Percentiles rank a stretch among this genome's conserved stretches.
phyloP scores from a whole-genome alignment of 2,113 vertebrate species.

The Accipiter virgatus region DNA sequence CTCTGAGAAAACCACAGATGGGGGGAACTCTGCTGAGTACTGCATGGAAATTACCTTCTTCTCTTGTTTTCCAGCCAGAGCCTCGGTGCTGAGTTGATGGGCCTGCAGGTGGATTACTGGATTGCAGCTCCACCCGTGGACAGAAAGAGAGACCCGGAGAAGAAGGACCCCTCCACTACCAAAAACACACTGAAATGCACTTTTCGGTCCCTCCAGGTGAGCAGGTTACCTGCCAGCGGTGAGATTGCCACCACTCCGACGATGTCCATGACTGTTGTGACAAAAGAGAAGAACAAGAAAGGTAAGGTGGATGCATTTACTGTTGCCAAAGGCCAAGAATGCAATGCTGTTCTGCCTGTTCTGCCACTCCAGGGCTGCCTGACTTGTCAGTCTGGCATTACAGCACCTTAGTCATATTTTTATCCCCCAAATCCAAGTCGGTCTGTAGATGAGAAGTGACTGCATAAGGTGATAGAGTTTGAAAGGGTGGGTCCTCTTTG shows the following conservation, averaged over 20 bases:
- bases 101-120: conserved; percentile 98
- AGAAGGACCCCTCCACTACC: conserved; percentile 86
- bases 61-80: conserved; percentile 67
- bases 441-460: not conserved
- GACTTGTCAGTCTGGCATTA: not conserved
- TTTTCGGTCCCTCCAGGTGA: conserved; percentile 99
- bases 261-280: conserved; percentile 97
- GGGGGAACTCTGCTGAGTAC: not conserved
- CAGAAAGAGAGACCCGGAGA: conserved; percentile 90
- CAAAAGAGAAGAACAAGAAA: conserved; percentile 98
- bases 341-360: not conserved
- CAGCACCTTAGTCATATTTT: not conserved
- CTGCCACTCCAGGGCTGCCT: not conserved
- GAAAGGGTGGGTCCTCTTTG: not conserved
- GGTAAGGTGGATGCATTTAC: conserved; percentile 65
- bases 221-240: conserved; percentile 86
- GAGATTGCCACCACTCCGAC: conserved; percentile 81
- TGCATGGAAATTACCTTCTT: not conserved
- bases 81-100: conserved; percentile 87
- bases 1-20: not conserved
- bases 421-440: not conserved
- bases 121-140: conserved; percentile 79
- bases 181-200: conserved; percentile 98
- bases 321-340: not conserved
- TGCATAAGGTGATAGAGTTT: not conserved